phyloP scores from a whole-genome alignment of 2,113 vertebrate genomes.

The Xerus inauris region DNA sequence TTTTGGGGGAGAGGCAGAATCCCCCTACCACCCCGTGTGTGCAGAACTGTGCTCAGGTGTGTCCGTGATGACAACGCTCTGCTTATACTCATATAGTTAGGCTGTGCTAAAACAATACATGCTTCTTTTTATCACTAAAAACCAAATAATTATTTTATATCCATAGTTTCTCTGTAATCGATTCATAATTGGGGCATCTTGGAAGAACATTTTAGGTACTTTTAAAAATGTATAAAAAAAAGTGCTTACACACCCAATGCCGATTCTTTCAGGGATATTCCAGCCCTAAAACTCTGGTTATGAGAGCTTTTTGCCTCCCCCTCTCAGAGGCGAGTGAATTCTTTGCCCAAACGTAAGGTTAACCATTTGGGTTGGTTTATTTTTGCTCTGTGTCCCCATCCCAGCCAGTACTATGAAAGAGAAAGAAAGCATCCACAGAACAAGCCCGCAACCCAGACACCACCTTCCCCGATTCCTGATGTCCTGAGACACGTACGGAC shows the following conservation, averaged over 20 bases:
- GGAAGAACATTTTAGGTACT: background rate
- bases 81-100: conserved; percentile 5
- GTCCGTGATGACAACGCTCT: conserved; percentile 41
- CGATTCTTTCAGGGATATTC: background rate
- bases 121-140: conserved; percentile 18
- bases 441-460: conserved; percentile 55
- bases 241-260: background rate
- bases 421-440: conserved; percentile 31
- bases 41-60: background rate
- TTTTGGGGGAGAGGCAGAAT: background rate
- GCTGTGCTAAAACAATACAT: background rate
- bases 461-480: background rate
- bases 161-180: conserved; percentile 20
- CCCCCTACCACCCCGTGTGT: background rate
- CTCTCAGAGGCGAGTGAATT: conserved; percentile 51
- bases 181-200: background rate
- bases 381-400: background rate
- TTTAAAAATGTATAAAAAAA: background rate
- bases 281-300: background rate
- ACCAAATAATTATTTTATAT: background rate
- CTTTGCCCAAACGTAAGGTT: conserved; percentile 36
- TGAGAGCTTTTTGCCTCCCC: background rate
- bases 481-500: conserved; percentile 70
- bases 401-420: background rate
- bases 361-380: background rate